Base-by-base conservation (phyloP, 2,888 invertebrate genomes). In the Neoascia interrupta region DNA sequence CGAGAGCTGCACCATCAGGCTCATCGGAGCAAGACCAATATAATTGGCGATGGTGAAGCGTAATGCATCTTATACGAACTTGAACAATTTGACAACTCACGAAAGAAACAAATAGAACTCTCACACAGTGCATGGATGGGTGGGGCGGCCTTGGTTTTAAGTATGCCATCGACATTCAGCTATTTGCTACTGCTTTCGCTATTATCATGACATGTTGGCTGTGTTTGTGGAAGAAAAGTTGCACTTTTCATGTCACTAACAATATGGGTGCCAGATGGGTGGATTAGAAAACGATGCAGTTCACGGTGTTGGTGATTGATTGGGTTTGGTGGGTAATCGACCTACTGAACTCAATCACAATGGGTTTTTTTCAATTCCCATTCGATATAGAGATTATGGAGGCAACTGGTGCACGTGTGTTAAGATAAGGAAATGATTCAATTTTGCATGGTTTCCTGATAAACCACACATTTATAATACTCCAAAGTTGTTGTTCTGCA, bases 281-380 rank as follows among this genome's bases (percentile, higher is more conserved):
- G 15, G 51, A 36, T 19, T 49, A 56, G 56, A 51, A 51, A 63
- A 21, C 26, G 16, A 39, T 47, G 56, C 54, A 49, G 34, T 49
- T 54, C 10, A 54, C 28, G 13, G 19, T 73, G 15, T 53, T 18
- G 8, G 47, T 69, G 74, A 69, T 69, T 75, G 74, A 74, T 75
- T 69, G 69, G n/a, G n/a, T n/a, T n/a, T n/a, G n/a, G n/a, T n/a
- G n/a, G 61, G 53, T 69, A 69, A 75, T 69, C 61, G 53, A 69
- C 69, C 69, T 47, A 69, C 49, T 75, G 61, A 63, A 56, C 74
- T 69, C 61, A 54, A 69, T 74, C 4, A 15, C 16, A 34, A 3
- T 28, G 19, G 28, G 36, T 28, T 34, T 18, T 36, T 34, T 34
- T 41, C 26, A 26, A 11, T 15, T 10, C 10, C 5, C 16, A 13